These are phyloP conservation scores for Protosalanx chinensis DNA, from an alignment of 2,797 vertebrate species.

Conservation along the genomic window DNA sequence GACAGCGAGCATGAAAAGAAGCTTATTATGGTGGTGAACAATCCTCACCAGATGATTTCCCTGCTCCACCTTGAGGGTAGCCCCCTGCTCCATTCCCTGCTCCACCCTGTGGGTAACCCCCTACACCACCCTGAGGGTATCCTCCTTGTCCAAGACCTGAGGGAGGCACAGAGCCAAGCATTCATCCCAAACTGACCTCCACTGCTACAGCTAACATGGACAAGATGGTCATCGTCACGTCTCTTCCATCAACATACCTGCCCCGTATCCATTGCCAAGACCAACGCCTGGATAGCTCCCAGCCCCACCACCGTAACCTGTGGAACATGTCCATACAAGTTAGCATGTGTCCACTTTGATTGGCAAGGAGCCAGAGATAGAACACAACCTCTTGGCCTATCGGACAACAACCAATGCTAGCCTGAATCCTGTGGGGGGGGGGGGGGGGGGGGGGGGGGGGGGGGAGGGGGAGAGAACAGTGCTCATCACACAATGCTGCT, in stretches of 20 bases:
- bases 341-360: conserved; percentile 11
- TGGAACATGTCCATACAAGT: conserved; percentile 30
- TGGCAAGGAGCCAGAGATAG: not conserved
- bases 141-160: conserved; percentile 64
- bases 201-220: conserved; percentile 5
- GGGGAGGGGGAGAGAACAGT: not conserved
- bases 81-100: not conserved
- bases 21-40: not conserved
- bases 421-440: not conserved
- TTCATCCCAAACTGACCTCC: conserved; percentile 14
- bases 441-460: not conserved
- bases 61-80: not conserved
- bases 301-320: conserved; percentile 65
- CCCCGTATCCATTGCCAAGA: conserved; percentile 61
- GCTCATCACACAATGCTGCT: not conserved
- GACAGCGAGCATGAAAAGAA: not conserved
- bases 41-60: not conserved
- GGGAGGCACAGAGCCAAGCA: conserved; percentile 6
- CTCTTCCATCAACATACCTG: conserved; percentile 52
- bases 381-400: not conserved
- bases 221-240: not conserved
- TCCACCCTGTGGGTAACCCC: not conserved
- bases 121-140: not conserved
- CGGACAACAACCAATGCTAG: not conserved
- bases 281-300: conserved; percentile 62